Evolutionary conservation across 2,113 vertebrate species (phyloP).

Genomic region (Corapipo altera): DNA sequence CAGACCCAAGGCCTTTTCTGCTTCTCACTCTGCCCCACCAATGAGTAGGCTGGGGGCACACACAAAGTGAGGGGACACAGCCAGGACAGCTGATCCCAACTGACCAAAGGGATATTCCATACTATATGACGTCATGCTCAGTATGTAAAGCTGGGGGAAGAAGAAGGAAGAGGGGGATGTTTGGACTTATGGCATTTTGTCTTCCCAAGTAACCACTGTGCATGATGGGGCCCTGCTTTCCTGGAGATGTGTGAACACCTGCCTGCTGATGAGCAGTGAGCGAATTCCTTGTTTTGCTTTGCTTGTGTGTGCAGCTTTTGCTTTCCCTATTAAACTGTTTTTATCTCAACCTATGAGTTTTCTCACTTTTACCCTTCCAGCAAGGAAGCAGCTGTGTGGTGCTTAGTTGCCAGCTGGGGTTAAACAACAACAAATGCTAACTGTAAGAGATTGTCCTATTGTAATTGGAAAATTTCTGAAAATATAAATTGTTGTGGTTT

Average conservation of each 20-base stretch:
- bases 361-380: neutral
- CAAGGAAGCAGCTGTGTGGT: neutral
- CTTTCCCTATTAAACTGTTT: neutral
- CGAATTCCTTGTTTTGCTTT: neutral
- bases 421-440: neutral
- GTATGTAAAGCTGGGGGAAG: neutral
- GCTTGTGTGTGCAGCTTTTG: neutral
- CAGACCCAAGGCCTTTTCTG: neutral
- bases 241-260: neutral
- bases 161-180: neutral
- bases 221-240: neutral
- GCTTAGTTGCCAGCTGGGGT: neutral
- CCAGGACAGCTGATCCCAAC: neutral
- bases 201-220: neutral
- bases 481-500: neutral
- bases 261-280: neutral
- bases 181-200: neutral
- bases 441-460: neutral
- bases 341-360: neutral
- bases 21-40: neutral
- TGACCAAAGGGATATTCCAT: neutral
- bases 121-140: neutral
- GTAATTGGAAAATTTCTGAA: neutral
- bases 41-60: neutral
- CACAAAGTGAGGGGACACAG: neutral